A percentile compares a stretch with the other conserved stretches of the same genome.
Conservation (phyloP, 2,888 invertebrate genomes). For the Conus canariensis region DNA sequence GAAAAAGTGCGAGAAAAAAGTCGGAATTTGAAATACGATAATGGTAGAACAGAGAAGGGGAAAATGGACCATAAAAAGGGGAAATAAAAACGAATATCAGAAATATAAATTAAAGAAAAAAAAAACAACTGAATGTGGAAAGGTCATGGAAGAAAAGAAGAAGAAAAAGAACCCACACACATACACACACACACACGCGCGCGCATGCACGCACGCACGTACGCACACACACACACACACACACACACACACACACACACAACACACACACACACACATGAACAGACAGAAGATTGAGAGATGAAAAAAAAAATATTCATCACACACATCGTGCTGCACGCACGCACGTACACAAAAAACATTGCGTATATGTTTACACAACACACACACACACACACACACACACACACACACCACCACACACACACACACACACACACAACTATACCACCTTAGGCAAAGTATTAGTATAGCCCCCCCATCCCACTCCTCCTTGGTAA, state of each 20-base stretch:
- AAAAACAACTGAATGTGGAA: too few relatives aligned
- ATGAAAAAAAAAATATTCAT: too few relatives aligned
- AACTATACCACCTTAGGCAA: background rate
- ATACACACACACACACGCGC: background rate
- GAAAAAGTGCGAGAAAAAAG: too few relatives aligned
- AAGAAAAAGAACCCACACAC: background rate
- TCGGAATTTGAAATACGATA: too few relatives aligned
- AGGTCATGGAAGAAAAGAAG: too few relatives aligned
- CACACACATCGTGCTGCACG: background rate
- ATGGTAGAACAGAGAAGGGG: too few relatives aligned
- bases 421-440: background rate
- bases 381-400: slow-evolving; percentile 2
- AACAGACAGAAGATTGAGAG: background rate
- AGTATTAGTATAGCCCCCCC: too few relatives aligned
- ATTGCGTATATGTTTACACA: background rate
- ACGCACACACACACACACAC: background rate
- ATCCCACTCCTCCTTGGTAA: too few relatives aligned
- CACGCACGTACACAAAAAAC: background rate
- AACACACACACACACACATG: background rate
- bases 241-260: slow-evolving; percentile 6
- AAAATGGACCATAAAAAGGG: too few relatives aligned
- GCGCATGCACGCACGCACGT: background rate
- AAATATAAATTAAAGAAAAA: too few relatives aligned
- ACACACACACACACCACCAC: background rate
- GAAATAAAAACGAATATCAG: too few relatives aligned